Evolutionary conservation across 2,113 vertebrate genomes (phyloP).

Genomic region (Oncorhynchus masou): DNA sequence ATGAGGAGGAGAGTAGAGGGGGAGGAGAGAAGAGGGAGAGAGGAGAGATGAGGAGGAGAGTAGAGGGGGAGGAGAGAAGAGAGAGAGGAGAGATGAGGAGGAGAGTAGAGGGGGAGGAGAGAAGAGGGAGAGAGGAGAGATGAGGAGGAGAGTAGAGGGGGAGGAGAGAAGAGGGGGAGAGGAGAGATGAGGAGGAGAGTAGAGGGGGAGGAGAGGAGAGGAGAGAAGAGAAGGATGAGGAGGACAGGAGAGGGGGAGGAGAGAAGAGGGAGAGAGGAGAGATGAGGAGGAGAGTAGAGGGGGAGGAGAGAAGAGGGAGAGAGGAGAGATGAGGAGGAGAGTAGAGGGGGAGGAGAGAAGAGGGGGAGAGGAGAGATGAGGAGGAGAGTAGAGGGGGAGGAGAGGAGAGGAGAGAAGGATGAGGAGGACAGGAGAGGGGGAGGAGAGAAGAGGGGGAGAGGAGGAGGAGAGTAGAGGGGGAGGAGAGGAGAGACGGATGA

Average conservation of each 20-base stretch:
- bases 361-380: too few relatives aligned
- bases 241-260: neutral
- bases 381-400: too few relatives aligned
- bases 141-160: neutral
- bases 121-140: neutral
- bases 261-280: neutral
- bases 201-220: too few relatives aligned
- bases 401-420: too few relatives aligned
- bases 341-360: neutral
- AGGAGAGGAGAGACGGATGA: neutral
- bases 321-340: neutral
- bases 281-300: neutral
- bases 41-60: neutral
- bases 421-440: neutral
- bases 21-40: neutral
- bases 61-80: fast-evolving
- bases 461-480: too few relatives aligned
- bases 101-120: neutral
- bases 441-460: too few relatives aligned
- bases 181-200: neutral
- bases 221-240: too few relatives aligned
- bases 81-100: neutral
- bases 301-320: too few relatives aligned
- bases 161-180: neutral
- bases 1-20: neutral